Conservation (phyloP, 2,888 invertebrate genomes). For the Andricus curvator region DNA sequence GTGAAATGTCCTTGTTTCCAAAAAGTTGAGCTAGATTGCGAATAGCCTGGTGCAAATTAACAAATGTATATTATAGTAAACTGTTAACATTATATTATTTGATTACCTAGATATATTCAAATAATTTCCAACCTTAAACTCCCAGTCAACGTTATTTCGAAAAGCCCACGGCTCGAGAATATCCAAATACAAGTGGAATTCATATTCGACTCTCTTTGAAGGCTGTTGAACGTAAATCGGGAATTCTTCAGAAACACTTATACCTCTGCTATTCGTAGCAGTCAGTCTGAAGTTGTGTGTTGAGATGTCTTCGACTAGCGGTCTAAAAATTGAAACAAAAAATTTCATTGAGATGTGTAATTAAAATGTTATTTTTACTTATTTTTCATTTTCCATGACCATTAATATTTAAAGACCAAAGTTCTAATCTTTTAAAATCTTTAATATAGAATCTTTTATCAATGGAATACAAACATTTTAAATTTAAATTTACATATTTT, state of each 20-base stretch:
- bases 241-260: constrained; percentile 85
- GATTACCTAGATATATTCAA: background rate
- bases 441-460: no score
- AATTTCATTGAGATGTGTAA: no score
- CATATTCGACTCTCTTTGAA: constrained; percentile 89
- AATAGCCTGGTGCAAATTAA: constrained; percentile 64
- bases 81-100: background rate
- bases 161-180: constrained; percentile 82
- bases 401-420: no score
- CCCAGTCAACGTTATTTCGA: constrained; percentile 87
- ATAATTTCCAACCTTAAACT: constrained; percentile 65
- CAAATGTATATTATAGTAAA: background rate
- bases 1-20: constrained; percentile 79
- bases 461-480: no score
- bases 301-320: constrained; percentile 89
- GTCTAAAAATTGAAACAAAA: constrained; percentile 79
- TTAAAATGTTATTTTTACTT: no score
- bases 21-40: constrained; percentile 77
- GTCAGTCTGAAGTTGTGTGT: constrained; percentile 89
- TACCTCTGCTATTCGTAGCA: constrained; percentile 89
- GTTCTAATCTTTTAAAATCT: no score
- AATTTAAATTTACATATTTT: no score
- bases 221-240: constrained; percentile 91
- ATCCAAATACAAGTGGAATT: constrained; percentile 86
- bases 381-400: no score